These are phyloP conservation scores for Ctenochaetus hawaiiensis DNA, from an alignment of 2,797 vertebrate species.

Conservation along the genomic window DNA sequence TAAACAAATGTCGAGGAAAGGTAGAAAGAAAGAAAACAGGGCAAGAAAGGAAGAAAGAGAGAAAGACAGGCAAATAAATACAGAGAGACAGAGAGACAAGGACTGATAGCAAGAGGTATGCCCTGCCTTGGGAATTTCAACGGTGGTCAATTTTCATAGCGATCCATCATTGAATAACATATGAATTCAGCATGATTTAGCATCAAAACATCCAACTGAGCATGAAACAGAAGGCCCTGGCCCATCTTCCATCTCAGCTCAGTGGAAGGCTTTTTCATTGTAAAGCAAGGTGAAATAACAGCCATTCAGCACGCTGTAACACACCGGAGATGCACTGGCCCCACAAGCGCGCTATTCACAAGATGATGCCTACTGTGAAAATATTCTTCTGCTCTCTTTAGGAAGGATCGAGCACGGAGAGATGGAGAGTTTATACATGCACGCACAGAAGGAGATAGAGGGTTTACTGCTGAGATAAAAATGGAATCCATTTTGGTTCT, in stretches of 20 bases:
- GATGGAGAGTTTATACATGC: slow-evolving; percentile 46
- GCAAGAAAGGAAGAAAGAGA: background rate
- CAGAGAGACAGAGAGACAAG: slow-evolving; percentile 24
- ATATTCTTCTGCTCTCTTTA: slow-evolving; percentile 70
- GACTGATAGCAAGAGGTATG: slow-evolving; percentile 38
- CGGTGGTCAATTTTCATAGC: slow-evolving; percentile 47
- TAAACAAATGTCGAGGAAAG: slow-evolving; percentile 18
- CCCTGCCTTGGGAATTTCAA: slow-evolving; percentile 61
- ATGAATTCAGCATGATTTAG: slow-evolving; percentile 73
- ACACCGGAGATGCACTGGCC: slow-evolving; percentile 55
- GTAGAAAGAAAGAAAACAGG: slow-evolving; percentile 21
- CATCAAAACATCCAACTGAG: slow-evolving; percentile 78
- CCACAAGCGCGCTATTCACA: slow-evolving; percentile 56
- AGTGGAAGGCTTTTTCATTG: slow-evolving; percentile 64
- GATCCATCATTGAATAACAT: slow-evolving; percentile 69
- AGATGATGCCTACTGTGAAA: slow-evolving; percentile 71
- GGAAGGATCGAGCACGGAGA: slow-evolving; percentile 27
- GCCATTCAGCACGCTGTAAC: slow-evolving; percentile 67
- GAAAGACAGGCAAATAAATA: slow-evolving; percentile 25
- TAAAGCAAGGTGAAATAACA: slow-evolving; percentile 70
- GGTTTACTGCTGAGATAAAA: slow-evolving; percentile 80
- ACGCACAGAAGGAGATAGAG: slow-evolving; percentile 58
- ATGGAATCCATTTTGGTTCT: slow-evolving; percentile 84
- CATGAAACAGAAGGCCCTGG: slow-evolving; percentile 72
- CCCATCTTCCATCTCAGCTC: slow-evolving; percentile 61